Percentiles rank a stretch among this genome's conserved stretches.
These are phyloP conservation scores for Caiman crocodilus DNA, from an alignment of 2,797 vertebrate species.

Conservation along the genomic window DNA sequence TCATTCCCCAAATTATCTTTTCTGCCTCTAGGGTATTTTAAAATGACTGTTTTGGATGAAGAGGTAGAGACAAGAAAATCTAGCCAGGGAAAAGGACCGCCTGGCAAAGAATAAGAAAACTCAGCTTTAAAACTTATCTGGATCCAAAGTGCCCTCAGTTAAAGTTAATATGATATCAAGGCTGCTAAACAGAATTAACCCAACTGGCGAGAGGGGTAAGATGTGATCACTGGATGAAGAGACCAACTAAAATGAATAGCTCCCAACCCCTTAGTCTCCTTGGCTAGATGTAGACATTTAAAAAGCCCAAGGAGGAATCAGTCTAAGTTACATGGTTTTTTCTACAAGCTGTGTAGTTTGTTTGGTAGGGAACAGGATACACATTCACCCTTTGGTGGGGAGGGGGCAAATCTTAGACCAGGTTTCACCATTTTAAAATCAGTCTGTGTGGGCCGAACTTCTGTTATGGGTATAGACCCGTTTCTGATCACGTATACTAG, in stretches of 20 bases:
- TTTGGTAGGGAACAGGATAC: no score
- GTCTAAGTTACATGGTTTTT: no score
- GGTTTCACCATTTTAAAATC: no score
- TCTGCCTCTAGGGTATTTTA: conserved; percentile 7
- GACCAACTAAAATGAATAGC: background rate
- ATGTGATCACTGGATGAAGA: background rate
- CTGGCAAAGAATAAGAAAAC: background rate
- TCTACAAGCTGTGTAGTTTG: no score
- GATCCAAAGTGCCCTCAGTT: background rate
- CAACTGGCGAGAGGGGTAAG: background rate
- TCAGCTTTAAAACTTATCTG: background rate
- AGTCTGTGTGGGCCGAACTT: no score
- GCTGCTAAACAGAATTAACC: background rate
- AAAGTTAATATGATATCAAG: background rate
- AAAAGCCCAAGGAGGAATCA: no score
- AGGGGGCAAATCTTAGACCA: no score
- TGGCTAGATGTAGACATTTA: no score
- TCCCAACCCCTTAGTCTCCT: background rate
- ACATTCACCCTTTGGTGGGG: no score
- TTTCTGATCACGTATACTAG: no score
- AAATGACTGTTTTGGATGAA: conserved; percentile 1
- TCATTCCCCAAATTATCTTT: conserved; percentile 40
- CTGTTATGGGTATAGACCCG: no score
- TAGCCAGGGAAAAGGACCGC: conserved; percentile 1
- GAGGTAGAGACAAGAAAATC: conserved; percentile 14